These are phyloP conservation scores for Leptopilina drosophilae DNA, from an alignment of 2,888 invertebrate genomes.

Conservation along the genomic window DNA sequence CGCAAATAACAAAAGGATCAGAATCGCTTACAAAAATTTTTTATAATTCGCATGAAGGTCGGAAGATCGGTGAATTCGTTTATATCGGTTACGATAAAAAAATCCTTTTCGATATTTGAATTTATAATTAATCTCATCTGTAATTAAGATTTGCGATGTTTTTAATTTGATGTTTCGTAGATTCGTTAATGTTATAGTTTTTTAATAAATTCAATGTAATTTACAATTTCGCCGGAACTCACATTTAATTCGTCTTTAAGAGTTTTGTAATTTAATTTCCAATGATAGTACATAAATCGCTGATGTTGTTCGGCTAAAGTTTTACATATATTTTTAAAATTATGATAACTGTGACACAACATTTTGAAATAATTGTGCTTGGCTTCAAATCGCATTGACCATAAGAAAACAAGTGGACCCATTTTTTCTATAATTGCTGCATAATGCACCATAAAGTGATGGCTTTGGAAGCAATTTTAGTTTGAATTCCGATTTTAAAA, in stretches of 20 bases:
- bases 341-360: conserved; percentile 43
- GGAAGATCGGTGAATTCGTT: neutral
- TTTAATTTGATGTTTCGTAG: neutral
- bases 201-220: conserved; percentile 4
- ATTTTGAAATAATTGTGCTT: conserved; percentile 53
- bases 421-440: conserved; percentile 21
- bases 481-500: neutral
- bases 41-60: neutral
- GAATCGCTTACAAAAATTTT: neutral
- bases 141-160: neutral
- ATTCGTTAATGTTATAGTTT: neutral
- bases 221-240: neutral
- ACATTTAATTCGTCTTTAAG: neutral
- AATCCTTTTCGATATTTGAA: neutral
- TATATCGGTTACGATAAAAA: neutral
- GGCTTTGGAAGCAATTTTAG: conserved; percentile 11
- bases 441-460: conserved; percentile 17
- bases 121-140: conserved; percentile 11
- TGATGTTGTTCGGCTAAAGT: conserved; percentile 47
- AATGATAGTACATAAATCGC: conserved; percentile 39
- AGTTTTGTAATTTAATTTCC: neutral
- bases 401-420: conserved; percentile 43
- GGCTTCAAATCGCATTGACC: conserved; percentile 31
- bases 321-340: conserved; percentile 47
- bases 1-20: conserved; percentile 1